Percentiles rank a stretch among this genome's conserved stretches.
Conservation (phyloP, 2,888 invertebrate genomes). For the Steinernema hermaphroditum region DNA sequence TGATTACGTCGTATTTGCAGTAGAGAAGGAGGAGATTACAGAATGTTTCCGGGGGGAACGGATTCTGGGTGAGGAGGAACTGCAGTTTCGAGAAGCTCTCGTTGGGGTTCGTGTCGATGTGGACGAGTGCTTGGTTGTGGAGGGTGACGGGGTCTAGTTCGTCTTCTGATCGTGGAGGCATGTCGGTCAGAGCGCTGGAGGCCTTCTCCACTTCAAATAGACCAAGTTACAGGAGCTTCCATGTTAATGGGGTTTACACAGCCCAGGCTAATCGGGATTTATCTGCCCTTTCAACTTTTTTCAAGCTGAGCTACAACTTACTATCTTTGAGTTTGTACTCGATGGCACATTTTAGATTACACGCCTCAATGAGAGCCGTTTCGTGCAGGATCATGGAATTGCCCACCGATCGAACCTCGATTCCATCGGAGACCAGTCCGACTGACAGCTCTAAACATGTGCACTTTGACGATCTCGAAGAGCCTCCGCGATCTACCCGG, state of each 20-base stretch:
- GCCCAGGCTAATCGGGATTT: too few relatives aligned
- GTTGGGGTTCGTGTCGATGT: slow-evolving; percentile 81
- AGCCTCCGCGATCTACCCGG: slow-evolving; percentile 70
- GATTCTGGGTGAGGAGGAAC: slow-evolving; percentile 90
- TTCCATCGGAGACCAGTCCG: slow-evolving; percentile 87
- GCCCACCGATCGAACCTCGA: slow-evolving; percentile 85
- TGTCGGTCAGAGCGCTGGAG: slow-evolving; percentile 70
- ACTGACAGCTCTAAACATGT: slow-evolving; percentile 80
- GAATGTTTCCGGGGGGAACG: slow-evolving; percentile 96
- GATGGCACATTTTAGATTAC: slow-evolving; percentile 96
- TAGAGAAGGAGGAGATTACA: slow-evolving; percentile 90
- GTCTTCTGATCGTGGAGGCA: slow-evolving; percentile 81
- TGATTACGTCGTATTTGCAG: slow-evolving; percentile 88
- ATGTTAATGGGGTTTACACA: too few relatives aligned
- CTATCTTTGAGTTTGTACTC: slow-evolving; percentile 89
- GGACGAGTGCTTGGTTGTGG: slow-evolving; percentile 91
- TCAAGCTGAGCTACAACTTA: slow-evolving; percentile 65
- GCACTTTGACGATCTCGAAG: too few relatives aligned
- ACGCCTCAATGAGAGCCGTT: slow-evolving; percentile 94
- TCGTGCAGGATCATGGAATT: slow-evolving; percentile 90
- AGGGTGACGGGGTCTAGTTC: slow-evolving; percentile 95
- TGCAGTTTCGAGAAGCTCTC: slow-evolving; percentile 92
- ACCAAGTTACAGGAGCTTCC: too few relatives aligned
- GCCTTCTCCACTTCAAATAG: slow-evolving; percentile 63
- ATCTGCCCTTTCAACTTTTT: slow-evolving; percentile 63